Base-by-base conservation (phyloP, 2,113 vertebrate genomes). In the Haemorhous mexicanus region DNA sequence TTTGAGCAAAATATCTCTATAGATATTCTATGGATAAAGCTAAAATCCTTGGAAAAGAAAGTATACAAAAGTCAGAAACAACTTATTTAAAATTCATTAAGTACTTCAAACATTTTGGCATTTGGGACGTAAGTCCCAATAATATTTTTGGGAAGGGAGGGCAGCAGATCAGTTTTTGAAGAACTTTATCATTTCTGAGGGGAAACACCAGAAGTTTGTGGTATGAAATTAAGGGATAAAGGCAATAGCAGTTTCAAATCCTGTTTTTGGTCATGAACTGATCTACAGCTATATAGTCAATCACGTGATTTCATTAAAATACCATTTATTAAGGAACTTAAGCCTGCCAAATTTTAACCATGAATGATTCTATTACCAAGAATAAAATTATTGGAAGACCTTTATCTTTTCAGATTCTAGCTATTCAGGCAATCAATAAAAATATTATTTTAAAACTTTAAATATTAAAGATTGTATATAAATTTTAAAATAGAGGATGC, bases 161-260 rank as follows among this genome's bases (percentile, higher is more conserved):
- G 11, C 26, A 67, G 12, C 3, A 61, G 50, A 47, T 46, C 32
- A 24, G 1, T 66, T 75, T 77, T 30, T 76, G 63, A 76, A 73
- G 32, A 41, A 41, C 30, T 62, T 53, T 37, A n/a, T 75, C 12
- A 16, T 79, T 86, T 91, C 17, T 81, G 27, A 90, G 17, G 46
- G 68, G 75, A 92, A 89, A 75, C 13, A 67, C 21, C 22, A 59
- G 62, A 87, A 94, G 73, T 39, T 92, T 80, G 52, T 64, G 94
- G 64, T 58, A 61, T 83, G 43, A 90, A 96, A 96, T 93, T 93
- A 94, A 94, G 68, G 52, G 68, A 88, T 90, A 80, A 97, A 95
- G 30, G 47, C 32, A 87, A 85, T 10, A 84, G 64, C 64, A 75
- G 37, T 92, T 91, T 86, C 26, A 39, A 83, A 87, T 59, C 20